A percentile compares a stretch with the other conserved stretches of the same genome.
Evolutionary conservation across 1,140 invertebrate species (phyloP).

Genomic region (Antheraea pernyi): DNA sequence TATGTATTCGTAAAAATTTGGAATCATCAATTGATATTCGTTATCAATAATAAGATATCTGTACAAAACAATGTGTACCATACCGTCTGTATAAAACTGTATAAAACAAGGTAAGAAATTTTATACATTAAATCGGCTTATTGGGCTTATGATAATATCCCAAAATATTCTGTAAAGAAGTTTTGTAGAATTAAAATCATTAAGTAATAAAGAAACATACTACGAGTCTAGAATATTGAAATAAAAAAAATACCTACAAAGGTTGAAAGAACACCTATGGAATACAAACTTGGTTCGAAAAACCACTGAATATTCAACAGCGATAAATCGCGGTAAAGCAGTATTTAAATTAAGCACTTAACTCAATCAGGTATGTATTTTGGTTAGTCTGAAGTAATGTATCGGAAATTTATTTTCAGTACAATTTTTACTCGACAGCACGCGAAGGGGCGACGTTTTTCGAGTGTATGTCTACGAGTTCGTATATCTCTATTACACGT

Average conservation of each 20-base stretch:
- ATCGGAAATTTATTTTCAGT: not conserved
- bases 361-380: not conserved
- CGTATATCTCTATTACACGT: no score
- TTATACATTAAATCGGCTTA: no score
- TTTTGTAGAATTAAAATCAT: not conserved
- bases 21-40: no score
- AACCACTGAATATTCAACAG: not conserved
- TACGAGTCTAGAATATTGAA: not conserved
- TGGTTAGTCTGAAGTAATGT: not conserved
- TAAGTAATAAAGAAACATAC: not conserved
- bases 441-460: no score
- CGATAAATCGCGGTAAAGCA: not conserved
- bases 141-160: no score
- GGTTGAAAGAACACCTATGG: not conserved
- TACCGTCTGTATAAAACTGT: no score
- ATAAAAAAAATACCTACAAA: not conserved
- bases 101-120: no score
- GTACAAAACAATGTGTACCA: no score
- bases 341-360: slow-evolving; percentile 5
- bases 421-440: no score
- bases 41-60: no score
- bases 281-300: not conserved
- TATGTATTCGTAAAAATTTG: no score
- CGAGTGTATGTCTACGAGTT: no score
- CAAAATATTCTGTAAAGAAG: not conserved